Percentiles rank a stretch among this genome's conserved stretches.
Conservation (phyloP, 2,888 invertebrate genomes). For the Strigamia maritima region DNA sequence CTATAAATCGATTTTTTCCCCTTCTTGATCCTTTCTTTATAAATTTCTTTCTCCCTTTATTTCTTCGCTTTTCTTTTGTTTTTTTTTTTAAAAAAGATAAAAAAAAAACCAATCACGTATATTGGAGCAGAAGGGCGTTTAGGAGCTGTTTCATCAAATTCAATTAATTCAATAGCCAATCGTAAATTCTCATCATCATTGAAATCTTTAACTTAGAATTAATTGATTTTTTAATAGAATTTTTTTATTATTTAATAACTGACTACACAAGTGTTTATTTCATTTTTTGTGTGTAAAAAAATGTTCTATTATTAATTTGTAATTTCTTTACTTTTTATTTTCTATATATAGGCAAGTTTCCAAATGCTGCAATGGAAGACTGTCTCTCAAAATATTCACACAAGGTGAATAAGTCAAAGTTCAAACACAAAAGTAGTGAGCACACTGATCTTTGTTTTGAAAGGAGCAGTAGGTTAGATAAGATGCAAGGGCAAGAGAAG, state of each 20-base stretch:
- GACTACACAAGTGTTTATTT: too few relatives aligned
- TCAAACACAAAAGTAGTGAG: constrained; percentile 31
- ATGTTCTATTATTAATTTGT: neutral
- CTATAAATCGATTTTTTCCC: neutral
- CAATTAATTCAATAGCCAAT: constrained; percentile 13
- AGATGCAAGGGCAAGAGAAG: constrained; percentile 22
- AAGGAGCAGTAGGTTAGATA: neutral
- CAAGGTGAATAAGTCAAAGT: constrained; percentile 21
- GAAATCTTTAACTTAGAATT: neutral
- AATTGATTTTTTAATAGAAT: neutral
- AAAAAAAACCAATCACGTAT: constrained; percentile 1
- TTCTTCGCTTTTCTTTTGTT: neutral
- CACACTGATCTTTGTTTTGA: constrained; percentile 34
- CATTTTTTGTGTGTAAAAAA: neutral
- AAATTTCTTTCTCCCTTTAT: neutral
- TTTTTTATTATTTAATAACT: too few relatives aligned
- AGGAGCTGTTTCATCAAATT: constrained; percentile 14
- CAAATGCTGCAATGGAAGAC: neutral
- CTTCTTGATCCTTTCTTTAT: constrained; percentile 16
- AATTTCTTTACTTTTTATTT: neutral
- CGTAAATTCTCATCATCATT: constrained; percentile 9
- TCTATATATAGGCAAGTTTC: neutral
- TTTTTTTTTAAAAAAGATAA: too few relatives aligned
- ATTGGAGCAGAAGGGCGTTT: constrained; percentile 6
- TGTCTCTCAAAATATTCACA: constrained; percentile 21